phyloP scores from a whole-genome alignment of 2,888 invertebrate genomes.

The Argynnis bischoffii region DNA sequence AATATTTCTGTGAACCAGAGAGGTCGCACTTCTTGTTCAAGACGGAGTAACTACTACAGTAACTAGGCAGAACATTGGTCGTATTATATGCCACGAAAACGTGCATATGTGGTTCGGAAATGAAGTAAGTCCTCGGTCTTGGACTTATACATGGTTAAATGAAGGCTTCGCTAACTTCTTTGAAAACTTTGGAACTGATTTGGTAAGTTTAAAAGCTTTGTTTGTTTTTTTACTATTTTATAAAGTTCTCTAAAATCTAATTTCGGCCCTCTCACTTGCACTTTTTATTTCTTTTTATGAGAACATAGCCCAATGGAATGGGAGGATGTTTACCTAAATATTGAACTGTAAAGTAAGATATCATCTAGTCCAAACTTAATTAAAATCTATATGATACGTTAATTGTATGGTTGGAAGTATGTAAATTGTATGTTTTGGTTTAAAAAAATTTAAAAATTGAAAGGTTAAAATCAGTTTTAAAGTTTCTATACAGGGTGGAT shows the following conservation, averaged over 20 bases:
- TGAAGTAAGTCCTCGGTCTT: conserved; percentile 86
- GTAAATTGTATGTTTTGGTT: no score
- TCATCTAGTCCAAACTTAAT: no score
- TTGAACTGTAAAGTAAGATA: no score
- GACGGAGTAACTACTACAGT: conserved; percentile 69
- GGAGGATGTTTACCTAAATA: no score
- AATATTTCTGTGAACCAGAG: conserved; percentile 51
- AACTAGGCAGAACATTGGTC: conserved; percentile 71
- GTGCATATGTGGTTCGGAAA: conserved; percentile 92
- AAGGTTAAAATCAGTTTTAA: no score
- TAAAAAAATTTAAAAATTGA: no score
- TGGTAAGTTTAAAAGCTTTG: conserved; percentile 59
- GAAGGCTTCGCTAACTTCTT: conserved; percentile 86
- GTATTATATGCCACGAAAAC: conserved; percentile 82
- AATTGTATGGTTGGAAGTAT: no score
- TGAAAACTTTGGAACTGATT: conserved; percentile 83
- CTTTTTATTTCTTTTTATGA: no score
- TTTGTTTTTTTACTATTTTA: background rate
- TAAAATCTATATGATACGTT: no score
- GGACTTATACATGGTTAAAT: conserved; percentile 88
- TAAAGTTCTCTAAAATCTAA: background rate
- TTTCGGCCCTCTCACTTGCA: background rate
- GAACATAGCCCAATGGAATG: no score
- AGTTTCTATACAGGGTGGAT: no score
- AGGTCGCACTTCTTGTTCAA: conserved; percentile 68